phyloP scores from a whole-genome alignment of 1,140 invertebrate species.

The Venustaconcha ellipsiformis region DNA sequence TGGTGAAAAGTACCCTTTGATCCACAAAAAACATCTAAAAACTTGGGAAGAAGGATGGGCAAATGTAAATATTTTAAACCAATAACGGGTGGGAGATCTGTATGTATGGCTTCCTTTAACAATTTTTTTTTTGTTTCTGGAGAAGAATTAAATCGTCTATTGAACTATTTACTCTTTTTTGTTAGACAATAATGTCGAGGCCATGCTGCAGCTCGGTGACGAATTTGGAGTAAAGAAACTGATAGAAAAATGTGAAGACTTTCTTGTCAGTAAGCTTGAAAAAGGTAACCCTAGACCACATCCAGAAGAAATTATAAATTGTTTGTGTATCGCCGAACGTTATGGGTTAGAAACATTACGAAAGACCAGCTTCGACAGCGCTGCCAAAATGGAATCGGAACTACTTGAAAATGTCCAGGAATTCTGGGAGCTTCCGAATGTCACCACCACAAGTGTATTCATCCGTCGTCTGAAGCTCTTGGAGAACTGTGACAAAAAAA shows the following conservation, averaged over 20 bases:
- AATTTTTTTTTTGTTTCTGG: not conserved
- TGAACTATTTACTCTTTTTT: not conserved
- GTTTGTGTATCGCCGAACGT: conserved; percentile 14
- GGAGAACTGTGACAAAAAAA: conserved; percentile 4
- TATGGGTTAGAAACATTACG: conserved; percentile 13
- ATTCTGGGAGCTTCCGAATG: conserved; percentile 24
- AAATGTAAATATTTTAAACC: not conserved
- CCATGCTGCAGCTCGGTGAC: conserved; percentile 13
- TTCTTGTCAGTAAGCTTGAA: conserved; percentile 7
- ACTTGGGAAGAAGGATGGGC: not conserved
- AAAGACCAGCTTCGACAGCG: conserved; percentile 16
- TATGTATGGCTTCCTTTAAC: not conserved
- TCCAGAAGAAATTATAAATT: conserved; percentile 24
- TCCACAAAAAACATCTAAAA: not conserved
- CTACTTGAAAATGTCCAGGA: conserved; percentile 25
- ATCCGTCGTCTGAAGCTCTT: conserved; percentile 28
- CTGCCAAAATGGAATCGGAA: conserved; percentile 22
- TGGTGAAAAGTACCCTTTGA: no score
- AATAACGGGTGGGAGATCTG: not conserved
- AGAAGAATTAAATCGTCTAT: not conserved
- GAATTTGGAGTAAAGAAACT: conserved; percentile 20
- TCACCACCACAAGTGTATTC: conserved; percentile 30
- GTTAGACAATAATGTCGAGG: conserved; percentile 15
- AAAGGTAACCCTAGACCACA: not conserved
- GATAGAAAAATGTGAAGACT: conserved; percentile 23